These are phyloP conservation scores for Phalera bucephala DNA, from an alignment of 2,888 invertebrate species.

Conservation along the genomic window DNA sequence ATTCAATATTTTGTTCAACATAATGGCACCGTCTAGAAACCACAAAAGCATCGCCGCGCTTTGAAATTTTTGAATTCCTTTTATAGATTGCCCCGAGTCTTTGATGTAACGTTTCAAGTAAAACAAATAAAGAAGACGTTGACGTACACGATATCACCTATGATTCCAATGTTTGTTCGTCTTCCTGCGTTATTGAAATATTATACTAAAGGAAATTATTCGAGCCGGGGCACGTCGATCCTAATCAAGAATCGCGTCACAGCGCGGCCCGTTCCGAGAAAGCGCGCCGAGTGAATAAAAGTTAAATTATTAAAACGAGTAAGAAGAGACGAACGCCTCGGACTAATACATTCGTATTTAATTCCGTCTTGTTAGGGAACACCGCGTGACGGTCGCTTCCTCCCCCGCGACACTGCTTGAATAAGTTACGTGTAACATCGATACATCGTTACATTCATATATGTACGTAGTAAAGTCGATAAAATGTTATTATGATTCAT, in stretches of 20 bases:
- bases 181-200: constrained; percentile 52
- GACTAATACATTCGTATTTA: constrained; percentile 70
- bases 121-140: constrained; percentile 46
- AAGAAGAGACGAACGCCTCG: constrained; percentile 48
- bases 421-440: constrained; percentile 50
- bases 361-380: constrained; percentile 70
- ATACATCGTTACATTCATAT: constrained; percentile 36
- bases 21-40: constrained; percentile 40
- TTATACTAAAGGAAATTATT: constrained; percentile 48
- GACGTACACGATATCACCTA: constrained; percentile 36
- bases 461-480: constrained; percentile 17
- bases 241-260: constrained; percentile 69
- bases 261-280: constrained; percentile 57
- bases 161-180: constrained; percentile 24
- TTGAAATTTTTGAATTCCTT: constrained; percentile 59
- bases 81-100: constrained; percentile 44
- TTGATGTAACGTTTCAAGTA: constrained; percentile 57
- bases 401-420: constrained; percentile 61
- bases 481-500: constrained; percentile 25
- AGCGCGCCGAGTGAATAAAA: constrained; percentile 60
- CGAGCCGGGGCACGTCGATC: constrained; percentile 45
- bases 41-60: constrained; percentile 42
- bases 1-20: constrained; percentile 60
- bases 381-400: constrained; percentile 69
- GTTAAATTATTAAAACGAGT: constrained; percentile 64